Evolutionary conservation across 2,888 invertebrate species (phyloP).

Genomic region (Tiliacea citrago): DNA sequence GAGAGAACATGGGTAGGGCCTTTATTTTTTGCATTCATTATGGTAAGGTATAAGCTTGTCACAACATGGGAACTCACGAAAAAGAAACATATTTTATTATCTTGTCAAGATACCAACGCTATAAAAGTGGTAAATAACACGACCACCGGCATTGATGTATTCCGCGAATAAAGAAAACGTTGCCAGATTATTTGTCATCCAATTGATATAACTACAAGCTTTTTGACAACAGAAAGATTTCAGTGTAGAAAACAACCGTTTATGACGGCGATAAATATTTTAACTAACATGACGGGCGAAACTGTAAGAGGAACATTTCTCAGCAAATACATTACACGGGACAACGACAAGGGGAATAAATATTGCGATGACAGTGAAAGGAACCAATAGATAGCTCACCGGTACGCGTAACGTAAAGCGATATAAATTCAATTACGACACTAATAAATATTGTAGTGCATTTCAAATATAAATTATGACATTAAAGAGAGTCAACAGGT

Average conservation of each 20-base stretch:
- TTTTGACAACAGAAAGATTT: conserved; percentile 60
- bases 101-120: conserved; percentile 61
- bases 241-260: conserved; percentile 49
- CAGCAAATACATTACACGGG: conserved; percentile 38
- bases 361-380: conserved; percentile 69
- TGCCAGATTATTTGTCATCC: conserved; percentile 67
- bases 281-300: conserved; percentile 43
- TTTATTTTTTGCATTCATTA: conserved; percentile 63
- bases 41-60: conserved; percentile 36
- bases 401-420: conserved; percentile 56
- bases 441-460: conserved; percentile 71
- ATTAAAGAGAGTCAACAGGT: conserved; percentile 81
- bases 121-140: conserved; percentile 66
- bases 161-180: conserved; percentile 67
- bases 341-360: conserved; percentile 58
- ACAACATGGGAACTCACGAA: conserved; percentile 67
- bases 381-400: conserved; percentile 54
- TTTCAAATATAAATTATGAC: conserved; percentile 79
- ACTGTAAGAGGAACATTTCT: conserved; percentile 41
- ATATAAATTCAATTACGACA: conserved; percentile 75
- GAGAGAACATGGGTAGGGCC: conserved; percentile 40
- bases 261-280: conserved; percentile 47
- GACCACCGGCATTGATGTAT: conserved; percentile 69
- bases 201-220: conserved; percentile 61
- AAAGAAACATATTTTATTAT: conserved; percentile 66